These are phyloP conservation scores for Baccha elongata DNA, from an alignment of 2,888 invertebrate species.

Conservation along the genomic window DNA sequence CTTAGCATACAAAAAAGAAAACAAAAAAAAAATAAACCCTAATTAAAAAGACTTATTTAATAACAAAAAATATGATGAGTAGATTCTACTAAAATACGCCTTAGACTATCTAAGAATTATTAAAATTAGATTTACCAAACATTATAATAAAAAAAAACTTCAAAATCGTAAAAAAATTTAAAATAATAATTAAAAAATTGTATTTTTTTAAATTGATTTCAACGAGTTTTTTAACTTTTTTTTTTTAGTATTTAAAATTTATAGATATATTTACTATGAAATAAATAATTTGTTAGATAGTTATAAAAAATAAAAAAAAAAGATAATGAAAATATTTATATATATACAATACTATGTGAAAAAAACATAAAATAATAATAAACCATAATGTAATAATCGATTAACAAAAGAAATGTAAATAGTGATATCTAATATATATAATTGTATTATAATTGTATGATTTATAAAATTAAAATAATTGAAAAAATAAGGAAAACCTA, in stretches of 20 bases:
- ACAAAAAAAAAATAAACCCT: constrained; percentile 20
- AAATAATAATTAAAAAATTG: constrained; percentile 43
- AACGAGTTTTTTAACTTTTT: constrained; percentile 73
- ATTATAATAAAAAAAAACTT: constrained; percentile 33
- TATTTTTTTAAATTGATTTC: constrained; percentile 62
- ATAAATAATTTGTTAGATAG: constrained; percentile 72
- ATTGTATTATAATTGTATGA: constrained; percentile 53
- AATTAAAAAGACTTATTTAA: constrained; percentile 63
- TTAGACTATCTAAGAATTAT: constrained; percentile 70
- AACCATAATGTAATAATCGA: constrained; percentile 50
- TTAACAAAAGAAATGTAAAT: constrained; percentile 53
- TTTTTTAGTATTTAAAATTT: constrained; percentile 49
- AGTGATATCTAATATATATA: constrained; percentile 55
- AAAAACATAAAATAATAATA: constrained; percentile 4
- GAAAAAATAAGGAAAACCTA: constrained; percentile 22
- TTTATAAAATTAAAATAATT: constrained; percentile 15
- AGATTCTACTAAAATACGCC: constrained; percentile 73
- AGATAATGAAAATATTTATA: constrained; percentile 60
- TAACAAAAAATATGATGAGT: constrained; percentile 45
- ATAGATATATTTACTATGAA: constrained; percentile 66
- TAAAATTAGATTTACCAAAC: constrained; percentile 60
- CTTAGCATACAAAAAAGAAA: constrained; percentile 51
- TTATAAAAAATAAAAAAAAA: constrained; percentile 49
- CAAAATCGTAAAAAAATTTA: constrained; percentile 56
- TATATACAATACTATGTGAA: constrained; percentile 43